Evolutionary conservation across 2,113 vertebrate genomes (phyloP).

Genomic region (Misgurnus anguillicaudatus): DNA sequence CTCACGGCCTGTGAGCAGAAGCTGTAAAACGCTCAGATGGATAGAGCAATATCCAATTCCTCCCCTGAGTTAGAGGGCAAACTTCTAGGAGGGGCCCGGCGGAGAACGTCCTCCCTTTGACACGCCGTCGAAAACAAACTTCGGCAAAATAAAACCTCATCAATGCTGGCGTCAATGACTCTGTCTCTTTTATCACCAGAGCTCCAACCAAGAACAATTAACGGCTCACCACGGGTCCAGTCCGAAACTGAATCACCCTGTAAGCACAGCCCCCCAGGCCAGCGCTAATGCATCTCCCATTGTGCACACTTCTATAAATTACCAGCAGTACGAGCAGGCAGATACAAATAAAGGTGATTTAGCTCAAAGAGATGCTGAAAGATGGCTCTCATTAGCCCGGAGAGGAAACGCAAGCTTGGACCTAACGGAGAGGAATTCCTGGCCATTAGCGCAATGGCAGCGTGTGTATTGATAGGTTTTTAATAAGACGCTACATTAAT

Average conservation of each 20-base stretch:
- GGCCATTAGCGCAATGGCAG: conserved; percentile 77
- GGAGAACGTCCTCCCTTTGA: conserved; percentile 65
- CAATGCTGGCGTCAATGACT: conserved; percentile 59
- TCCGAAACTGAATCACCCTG: conserved; percentile 62
- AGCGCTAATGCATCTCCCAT: conserved; percentile 67
- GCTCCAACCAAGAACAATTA: conserved; percentile 70
- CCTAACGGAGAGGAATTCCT: conserved; percentile 81
- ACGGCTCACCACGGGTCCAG: conserved; percentile 62
- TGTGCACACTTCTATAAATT: conserved; percentile 74
- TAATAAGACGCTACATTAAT: conserved; percentile 81
- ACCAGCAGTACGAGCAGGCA: conserved; percentile 68
- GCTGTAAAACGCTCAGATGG: conserved; percentile 75
- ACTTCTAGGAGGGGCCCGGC: conserved; percentile 63
- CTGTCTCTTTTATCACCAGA: conserved; percentile 63
- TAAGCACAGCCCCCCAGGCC: conserved; percentile 59
- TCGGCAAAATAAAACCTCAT: conserved; percentile 59
- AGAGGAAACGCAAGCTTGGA: conserved; percentile 77
- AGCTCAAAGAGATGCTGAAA: conserved; percentile 81
- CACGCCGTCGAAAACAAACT: conserved; percentile 63
- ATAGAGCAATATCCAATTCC: conserved; percentile 72
- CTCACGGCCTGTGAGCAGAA: conserved; percentile 64
- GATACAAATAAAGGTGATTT: conserved; percentile 85
- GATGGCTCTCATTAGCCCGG: conserved; percentile 80
- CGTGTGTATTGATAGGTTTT: conserved; percentile 81
- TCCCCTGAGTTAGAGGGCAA: conserved; percentile 71